Conservation (phyloP, 2,113 vertebrate species). For the Odocoileus virginianus region DNA sequence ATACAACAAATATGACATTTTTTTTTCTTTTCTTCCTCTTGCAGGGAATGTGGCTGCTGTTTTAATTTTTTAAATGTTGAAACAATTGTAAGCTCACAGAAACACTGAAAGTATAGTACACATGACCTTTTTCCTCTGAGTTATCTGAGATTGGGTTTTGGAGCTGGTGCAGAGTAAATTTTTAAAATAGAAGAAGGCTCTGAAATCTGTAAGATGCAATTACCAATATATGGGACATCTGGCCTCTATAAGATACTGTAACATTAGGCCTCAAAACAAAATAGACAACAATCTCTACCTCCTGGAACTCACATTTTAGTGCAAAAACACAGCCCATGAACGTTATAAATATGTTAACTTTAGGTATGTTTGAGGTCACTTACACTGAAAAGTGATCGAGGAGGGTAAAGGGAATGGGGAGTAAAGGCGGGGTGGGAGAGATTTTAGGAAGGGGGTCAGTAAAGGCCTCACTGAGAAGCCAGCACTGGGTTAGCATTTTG, state of each 20-base stretch:
- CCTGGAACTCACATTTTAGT: background rate
- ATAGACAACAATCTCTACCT: background rate
- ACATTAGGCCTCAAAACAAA: background rate
- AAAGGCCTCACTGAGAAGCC: background rate
- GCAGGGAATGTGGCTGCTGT: background rate
- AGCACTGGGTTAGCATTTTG: background rate
- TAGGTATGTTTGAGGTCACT: background rate
- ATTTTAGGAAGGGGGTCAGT: background rate
- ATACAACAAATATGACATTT: background rate
- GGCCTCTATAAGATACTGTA: background rate
- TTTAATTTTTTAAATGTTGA: background rate
- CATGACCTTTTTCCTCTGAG: background rate
- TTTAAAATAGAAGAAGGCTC: background rate
- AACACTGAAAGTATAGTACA: background rate
- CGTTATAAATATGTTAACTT: background rate
- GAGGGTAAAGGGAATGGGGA: background rate
- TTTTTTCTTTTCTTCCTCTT: background rate
- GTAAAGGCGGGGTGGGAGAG: accelerated
- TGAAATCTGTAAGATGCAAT: background rate
- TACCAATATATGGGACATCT: background rate
- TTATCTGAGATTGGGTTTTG: background rate
- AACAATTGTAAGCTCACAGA: background rate
- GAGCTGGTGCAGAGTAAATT: background rate
- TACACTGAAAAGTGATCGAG: background rate
- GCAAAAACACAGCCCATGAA: background rate